Conservation (phyloP, 1,140 invertebrate genomes). For the Drosophila sturtevanti region DNA sequence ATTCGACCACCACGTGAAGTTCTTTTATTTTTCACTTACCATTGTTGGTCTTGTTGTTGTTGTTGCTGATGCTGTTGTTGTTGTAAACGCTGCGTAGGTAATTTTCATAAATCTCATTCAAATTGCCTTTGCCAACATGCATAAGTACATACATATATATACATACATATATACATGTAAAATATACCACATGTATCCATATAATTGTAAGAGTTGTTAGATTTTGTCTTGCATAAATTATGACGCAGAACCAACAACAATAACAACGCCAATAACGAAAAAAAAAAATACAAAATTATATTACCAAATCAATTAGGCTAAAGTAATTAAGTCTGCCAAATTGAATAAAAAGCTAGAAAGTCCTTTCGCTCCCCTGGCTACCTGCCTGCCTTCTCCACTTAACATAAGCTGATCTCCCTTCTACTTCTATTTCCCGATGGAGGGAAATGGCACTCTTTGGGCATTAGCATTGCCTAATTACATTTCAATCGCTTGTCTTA, state of each 20-base stretch:
- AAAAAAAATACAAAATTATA: constrained; percentile 11
- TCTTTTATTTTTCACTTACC: not conserved
- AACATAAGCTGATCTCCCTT: too few relatives aligned
- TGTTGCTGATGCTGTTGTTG: constrained; percentile 20
- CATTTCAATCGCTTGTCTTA: constrained; percentile 74
- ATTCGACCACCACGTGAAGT: constrained; percentile 10
- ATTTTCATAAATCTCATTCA: constrained; percentile 73
- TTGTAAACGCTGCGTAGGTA: constrained; percentile 69
- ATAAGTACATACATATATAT: too few relatives aligned
- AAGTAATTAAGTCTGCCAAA: constrained; percentile 46
- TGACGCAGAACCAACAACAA: not conserved
- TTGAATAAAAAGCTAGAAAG: not conserved
- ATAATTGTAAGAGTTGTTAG: constrained; percentile 4
- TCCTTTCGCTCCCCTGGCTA: not conserved
- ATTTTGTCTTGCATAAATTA: constrained; percentile 9
- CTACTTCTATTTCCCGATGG: not conserved
- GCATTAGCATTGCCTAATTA: constrained; percentile 79
- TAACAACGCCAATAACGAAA: not conserved
- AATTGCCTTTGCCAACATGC: constrained; percentile 43
- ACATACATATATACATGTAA: not conserved
- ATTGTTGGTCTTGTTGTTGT: not conserved
- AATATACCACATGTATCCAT: not conserved
- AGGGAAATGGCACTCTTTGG: constrained; percentile 24
- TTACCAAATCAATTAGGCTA: constrained; percentile 43
- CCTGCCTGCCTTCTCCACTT: not conserved